These are phyloP conservation scores for Drosophila rellima DNA, from an alignment of 2,888 invertebrate species.

Conservation along the genomic window DNA sequence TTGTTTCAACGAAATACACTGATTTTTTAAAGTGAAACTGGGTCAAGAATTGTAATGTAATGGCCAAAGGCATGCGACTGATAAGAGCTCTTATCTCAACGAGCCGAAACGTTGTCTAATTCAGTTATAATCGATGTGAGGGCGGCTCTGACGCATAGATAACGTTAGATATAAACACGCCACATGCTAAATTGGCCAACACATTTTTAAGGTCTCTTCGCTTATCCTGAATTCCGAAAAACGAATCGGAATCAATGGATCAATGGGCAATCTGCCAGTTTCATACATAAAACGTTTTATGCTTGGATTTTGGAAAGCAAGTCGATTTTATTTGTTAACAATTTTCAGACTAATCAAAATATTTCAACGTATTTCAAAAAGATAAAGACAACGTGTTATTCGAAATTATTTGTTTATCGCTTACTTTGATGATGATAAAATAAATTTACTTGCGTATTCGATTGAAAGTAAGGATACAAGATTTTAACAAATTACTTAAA, in stretches of 20 bases:
- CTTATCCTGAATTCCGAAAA: background rate
- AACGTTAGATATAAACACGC: background rate
- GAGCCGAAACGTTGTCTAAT: slow-evolving; percentile 58
- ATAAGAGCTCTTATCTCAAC: slow-evolving; percentile 14
- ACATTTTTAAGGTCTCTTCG: slow-evolving; percentile 25
- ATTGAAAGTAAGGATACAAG: background rate
- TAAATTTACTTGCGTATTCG: background rate
- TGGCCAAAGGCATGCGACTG: slow-evolving; percentile 13
- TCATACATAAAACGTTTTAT: slow-evolving; percentile 1
- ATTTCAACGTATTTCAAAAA: background rate
- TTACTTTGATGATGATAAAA: slow-evolving; percentile 12
- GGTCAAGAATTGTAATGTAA: slow-evolving; percentile 42
- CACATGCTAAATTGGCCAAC: slow-evolving; percentile 2
- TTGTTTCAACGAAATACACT: background rate
- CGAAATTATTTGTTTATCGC: slow-evolving; percentile 7
- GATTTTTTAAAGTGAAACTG: slow-evolving; percentile 31
- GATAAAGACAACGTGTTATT: background rate
- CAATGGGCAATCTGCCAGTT: slow-evolving; percentile 31
- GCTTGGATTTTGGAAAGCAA: background rate
- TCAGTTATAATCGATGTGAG: slow-evolving; percentile 56
- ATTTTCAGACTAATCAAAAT: slow-evolving; percentile 13
- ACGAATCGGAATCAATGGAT: background rate
- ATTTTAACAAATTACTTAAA: background rate
- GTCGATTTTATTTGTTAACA: slow-evolving; percentile 9
- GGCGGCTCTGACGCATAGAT: slow-evolving; percentile 5